phyloP scores from a whole-genome alignment of 2,113 vertebrate genomes.

The Eira barbara region DNA sequence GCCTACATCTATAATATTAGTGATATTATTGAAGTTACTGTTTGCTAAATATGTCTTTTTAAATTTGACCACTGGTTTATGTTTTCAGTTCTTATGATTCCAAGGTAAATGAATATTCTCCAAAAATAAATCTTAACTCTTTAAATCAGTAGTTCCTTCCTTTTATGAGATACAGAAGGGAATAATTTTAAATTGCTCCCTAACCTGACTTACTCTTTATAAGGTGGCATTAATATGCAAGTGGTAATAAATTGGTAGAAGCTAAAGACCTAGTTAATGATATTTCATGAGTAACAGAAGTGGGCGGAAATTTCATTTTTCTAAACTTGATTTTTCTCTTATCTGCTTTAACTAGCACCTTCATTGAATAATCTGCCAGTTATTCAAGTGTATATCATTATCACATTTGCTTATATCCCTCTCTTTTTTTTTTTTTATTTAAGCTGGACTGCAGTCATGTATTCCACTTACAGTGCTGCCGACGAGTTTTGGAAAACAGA shows the following conservation, averaged over 20 bases:
- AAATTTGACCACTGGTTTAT: not conserved
- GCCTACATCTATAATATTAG: not conserved
- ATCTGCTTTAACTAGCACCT: not conserved
- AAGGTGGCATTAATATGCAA: not conserved
- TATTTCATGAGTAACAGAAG: not conserved
- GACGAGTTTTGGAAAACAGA: constrained; percentile 95
- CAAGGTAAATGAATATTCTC: constrained; percentile 16
- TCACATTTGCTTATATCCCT: not conserved
- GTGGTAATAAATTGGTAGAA: not conserved
- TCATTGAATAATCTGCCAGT: not conserved
- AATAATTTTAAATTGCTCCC: not conserved
- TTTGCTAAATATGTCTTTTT: not conserved
- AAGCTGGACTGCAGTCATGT: constrained; percentile 98
- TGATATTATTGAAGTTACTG: not conserved
- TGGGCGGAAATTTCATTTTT: not conserved
- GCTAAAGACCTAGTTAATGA: not conserved
- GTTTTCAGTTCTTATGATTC: constrained; percentile 10
- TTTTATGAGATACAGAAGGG: not conserved
- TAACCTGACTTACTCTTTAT: not conserved
- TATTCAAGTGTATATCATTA: not conserved
- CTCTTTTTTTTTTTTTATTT: constrained; percentile 65
- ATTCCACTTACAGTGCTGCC: constrained; percentile 98
- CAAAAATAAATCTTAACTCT: not conserved
- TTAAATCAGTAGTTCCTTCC: constrained; percentile 19
- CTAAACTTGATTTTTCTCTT: not conserved